Conservation (phyloP, 1,140 invertebrate species). For the Argopecten irradians region DNA sequence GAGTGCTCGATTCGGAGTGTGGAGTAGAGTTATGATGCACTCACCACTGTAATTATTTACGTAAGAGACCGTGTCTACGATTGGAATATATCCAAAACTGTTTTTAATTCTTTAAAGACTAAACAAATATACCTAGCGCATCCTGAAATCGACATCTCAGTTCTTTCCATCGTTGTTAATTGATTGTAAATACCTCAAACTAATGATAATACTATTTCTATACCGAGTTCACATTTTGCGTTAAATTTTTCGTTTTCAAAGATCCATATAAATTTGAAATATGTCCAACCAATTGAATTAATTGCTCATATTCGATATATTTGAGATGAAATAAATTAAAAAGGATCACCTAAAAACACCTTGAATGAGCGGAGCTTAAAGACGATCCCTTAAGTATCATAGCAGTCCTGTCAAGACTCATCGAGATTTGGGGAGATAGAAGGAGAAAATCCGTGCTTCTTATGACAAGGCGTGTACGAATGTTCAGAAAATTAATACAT, state of each 20-base stretch:
- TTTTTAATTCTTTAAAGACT: slow-evolving; percentile 5
- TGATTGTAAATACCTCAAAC: neutral
- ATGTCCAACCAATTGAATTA: neutral
- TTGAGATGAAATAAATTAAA: neutral
- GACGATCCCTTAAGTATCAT: neutral
- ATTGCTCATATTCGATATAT: neutral
- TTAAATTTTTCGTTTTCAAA: neutral
- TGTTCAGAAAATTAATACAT: too few relatives aligned
- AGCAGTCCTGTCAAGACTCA: neutral
- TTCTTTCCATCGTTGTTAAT: neutral
- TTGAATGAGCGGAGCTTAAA: neutral
- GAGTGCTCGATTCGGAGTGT: neutral
- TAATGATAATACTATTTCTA: neutral
- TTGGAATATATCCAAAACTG: slow-evolving; percentile 17
- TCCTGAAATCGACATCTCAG: neutral
- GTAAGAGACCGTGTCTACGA: neutral
- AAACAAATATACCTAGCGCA: neutral
- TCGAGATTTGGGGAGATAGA: too few relatives aligned
- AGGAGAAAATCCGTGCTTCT: too few relatives aligned
- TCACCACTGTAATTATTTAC: slow-evolving; percentile 13
- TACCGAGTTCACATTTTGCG: neutral
- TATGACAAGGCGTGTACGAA: too few relatives aligned
- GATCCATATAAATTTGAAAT: neutral
- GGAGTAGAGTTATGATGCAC: neutral
- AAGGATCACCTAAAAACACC: neutral